phyloP scores from a whole-genome alignment of 2,797 vertebrate genomes.

The Cynopterus sphinx region DNA sequence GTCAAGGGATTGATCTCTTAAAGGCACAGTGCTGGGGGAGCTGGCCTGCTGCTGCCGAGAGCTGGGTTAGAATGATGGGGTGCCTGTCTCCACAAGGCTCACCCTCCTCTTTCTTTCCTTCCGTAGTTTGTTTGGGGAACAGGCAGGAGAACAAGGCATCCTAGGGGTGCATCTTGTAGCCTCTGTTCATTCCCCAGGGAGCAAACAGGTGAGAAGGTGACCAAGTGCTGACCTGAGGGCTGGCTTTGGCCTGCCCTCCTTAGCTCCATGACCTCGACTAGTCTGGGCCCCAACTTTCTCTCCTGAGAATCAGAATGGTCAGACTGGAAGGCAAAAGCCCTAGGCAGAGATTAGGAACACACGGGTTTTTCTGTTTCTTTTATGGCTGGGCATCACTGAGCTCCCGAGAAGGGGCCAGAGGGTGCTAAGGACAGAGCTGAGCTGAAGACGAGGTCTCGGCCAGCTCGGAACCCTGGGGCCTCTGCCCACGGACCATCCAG shows the following conservation, averaged over 20 bases:
- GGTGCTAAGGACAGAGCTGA: background rate
- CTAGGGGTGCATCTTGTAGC: background rate
- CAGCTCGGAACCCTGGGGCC: background rate
- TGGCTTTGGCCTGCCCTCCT: background rate
- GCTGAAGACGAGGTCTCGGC: background rate
- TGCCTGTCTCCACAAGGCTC: background rate
- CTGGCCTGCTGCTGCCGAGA: background rate
- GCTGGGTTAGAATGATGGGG: background rate
- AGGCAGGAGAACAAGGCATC: background rate
- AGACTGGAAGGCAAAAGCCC: background rate
- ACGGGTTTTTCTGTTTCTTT: background rate
- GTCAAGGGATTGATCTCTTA: conserved; percentile 48
- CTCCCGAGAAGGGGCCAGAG: background rate
- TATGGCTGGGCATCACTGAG: background rate
- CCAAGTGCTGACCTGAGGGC: background rate
- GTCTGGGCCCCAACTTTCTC: background rate
- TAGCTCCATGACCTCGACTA: background rate
- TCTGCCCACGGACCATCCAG: background rate
- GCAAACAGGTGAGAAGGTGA: background rate
- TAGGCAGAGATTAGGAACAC: background rate
- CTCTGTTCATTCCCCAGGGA: background rate
- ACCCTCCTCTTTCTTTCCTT: background rate
- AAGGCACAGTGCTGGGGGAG: conserved; percentile 47
- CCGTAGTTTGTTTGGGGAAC: background rate
- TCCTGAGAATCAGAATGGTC: background rate